phyloP scores from a whole-genome alignment of 2,797 vertebrate species.

The Spea hammondii region DNA sequence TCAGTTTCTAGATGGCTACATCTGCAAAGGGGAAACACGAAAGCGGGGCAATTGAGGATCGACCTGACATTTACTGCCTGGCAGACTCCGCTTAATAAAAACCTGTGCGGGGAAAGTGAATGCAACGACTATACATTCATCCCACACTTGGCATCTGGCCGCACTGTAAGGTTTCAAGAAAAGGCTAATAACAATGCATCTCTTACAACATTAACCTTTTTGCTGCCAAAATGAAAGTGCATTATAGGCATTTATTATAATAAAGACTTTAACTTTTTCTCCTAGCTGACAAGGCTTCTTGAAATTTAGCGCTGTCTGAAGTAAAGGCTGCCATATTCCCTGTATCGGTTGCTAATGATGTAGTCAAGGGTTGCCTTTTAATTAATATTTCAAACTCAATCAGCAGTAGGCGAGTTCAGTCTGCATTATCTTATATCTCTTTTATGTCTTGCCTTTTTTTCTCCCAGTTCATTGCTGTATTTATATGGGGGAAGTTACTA shows the following conservation, averaged over 20 bases:
- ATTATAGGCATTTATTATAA: constrained; percentile 24
- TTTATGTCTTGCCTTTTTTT: too few species aligned
- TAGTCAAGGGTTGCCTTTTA: background rate
- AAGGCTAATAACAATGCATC: constrained; percentile 37
- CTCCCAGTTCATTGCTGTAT: too few species aligned
- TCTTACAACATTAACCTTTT: constrained; percentile 45
- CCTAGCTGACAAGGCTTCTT: constrained; percentile 3
- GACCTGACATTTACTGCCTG: constrained; percentile 46
- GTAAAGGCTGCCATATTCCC: background rate
- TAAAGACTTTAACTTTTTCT: constrained; percentile 14
- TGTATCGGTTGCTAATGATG: background rate
- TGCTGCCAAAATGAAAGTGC: constrained; percentile 24
- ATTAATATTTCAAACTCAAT: background rate
- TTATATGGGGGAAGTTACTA: too few species aligned
- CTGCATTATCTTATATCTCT: too few species aligned
- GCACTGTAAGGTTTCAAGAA: constrained; percentile 10
- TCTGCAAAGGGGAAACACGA: constrained; percentile 8
- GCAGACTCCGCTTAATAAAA: constrained; percentile 39
- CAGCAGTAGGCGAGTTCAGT: background rate
- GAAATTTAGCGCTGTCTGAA: constrained; percentile 15
- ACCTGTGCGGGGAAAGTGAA: constrained; percentile 12
- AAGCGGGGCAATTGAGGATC: constrained; percentile 12
- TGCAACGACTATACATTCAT: constrained; percentile 32
- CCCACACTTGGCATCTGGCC: constrained; percentile 32
- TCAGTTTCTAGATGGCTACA: constrained; percentile 23